phyloP scores from a whole-genome alignment of 2,797 vertebrate species.

The Phrynocephalus guinanensis region DNA sequence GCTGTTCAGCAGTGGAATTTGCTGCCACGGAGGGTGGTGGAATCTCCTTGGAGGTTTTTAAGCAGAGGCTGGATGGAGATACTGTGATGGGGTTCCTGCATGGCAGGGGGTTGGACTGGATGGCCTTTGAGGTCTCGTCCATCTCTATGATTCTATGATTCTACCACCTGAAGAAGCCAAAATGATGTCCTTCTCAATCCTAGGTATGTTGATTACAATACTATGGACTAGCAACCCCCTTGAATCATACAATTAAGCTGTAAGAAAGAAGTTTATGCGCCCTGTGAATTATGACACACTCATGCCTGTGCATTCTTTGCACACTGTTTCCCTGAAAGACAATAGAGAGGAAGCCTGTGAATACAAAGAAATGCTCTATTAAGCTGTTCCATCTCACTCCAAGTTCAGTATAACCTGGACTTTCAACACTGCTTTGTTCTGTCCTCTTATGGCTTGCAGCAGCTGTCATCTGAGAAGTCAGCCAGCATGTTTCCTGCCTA shows the following conservation, averaged over 20 bases:
- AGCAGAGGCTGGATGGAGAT: too few species aligned
- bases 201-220: not conserved
- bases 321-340: not conserved
- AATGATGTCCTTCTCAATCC: not conserved
- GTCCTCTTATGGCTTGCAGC: not conserved
- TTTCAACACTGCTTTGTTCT: not conserved
- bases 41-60: too few species aligned
- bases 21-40: too few species aligned
- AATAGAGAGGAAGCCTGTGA: not conserved
- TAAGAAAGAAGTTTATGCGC: not conserved
- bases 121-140: too few species aligned
- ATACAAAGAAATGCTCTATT: not conserved
- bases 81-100: too few species aligned
- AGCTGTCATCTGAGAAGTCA: not conserved
- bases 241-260: not conserved
- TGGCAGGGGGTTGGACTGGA: too few species aligned
- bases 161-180: not conserved
- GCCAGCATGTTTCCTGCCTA: not conserved
- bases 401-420: not conserved
- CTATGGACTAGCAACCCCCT: not conserved
- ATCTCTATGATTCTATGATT: too few species aligned
- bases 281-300: not conserved
- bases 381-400: not conserved
- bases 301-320: not conserved
- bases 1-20: too few species aligned